Conservation (phyloP, 2,113 vertebrate species). For the Saguinus midas region DNA sequence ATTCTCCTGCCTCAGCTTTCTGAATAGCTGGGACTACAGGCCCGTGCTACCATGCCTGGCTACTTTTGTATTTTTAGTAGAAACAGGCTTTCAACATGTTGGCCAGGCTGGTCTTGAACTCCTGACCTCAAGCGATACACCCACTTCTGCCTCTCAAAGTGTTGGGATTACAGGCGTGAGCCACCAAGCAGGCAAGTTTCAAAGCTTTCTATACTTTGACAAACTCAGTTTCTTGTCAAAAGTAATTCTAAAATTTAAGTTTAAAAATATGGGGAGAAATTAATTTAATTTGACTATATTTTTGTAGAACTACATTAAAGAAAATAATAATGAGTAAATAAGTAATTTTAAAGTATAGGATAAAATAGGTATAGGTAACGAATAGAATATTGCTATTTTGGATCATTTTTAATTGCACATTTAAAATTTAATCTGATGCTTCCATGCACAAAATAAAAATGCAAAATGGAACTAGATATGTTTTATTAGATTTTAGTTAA, state of each 20-base stretch:
- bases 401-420: neutral
- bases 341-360: neutral
- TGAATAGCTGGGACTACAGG: too few species aligned
- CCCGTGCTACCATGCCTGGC: too few species aligned
- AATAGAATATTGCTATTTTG: constrained; percentile 4
- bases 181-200: neutral
- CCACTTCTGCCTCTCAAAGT: too few species aligned
- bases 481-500: constrained; percentile 33
- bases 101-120: too few species aligned
- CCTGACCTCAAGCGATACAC: too few species aligned
- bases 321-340: constrained; percentile 18
- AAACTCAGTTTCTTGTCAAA: constrained; percentile 29
- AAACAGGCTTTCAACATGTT: too few species aligned
- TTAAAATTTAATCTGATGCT: constrained; percentile 23
- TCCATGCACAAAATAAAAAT: constrained; percentile 34
- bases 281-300: neutral
- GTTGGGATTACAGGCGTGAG: too few species aligned
- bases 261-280: neutral
- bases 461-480: neutral
- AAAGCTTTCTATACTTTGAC: neutral
- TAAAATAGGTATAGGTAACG: neutral
- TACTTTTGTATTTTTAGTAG: too few species aligned
- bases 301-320: neutral
- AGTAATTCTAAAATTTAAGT: constrained; percentile 24
- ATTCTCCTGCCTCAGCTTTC: too few species aligned